Conservation (phyloP, 1,140 invertebrate genomes). For the Drosophila nigrodunni region DNA sequence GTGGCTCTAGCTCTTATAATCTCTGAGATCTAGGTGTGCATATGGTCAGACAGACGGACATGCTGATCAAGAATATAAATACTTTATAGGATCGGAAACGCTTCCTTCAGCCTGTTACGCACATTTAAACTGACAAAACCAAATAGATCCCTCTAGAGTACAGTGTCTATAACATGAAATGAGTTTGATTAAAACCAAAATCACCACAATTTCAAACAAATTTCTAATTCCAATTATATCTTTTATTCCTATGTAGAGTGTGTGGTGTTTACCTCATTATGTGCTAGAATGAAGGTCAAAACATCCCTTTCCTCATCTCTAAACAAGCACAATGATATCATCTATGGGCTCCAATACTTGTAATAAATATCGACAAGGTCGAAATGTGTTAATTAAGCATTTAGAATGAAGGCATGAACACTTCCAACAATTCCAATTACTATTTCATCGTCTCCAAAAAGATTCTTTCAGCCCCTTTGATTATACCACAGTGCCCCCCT, state of each 20-base stretch:
- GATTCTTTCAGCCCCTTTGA: conserved; percentile 20
- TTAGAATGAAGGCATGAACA: conserved; percentile 14
- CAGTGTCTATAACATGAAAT: too few relatives aligned
- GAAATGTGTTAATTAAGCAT: conserved; percentile 37
- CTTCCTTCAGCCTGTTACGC: too few relatives aligned
- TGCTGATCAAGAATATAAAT: too few relatives aligned
- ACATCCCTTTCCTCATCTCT: neutral
- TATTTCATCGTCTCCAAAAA: conserved; percentile 15
- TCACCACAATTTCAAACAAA: too few relatives aligned
- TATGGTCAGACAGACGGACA: too few relatives aligned
- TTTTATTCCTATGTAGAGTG: neutral
- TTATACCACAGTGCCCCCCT: neutral
- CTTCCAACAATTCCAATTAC: conserved; percentile 30
- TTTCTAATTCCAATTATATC: too few relatives aligned
- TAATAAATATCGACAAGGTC: conserved; percentile 35
- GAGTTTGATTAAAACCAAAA: too few relatives aligned
- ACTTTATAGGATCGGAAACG: too few relatives aligned
- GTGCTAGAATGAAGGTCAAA: neutral
- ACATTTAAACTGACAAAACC: too few relatives aligned
- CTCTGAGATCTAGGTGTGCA: too few relatives aligned
- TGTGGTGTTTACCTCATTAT: neutral
- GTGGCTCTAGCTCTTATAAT: too few relatives aligned
- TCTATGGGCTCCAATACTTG: conserved; percentile 16
- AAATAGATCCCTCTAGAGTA: too few relatives aligned
- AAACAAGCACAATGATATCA: conserved; percentile 26